A percentile compares a stretch with the other conserved stretches of the same genome.
phyloP scores from a whole-genome alignment of 2,888 invertebrate species.

The Sympetrum striolatum region DNA sequence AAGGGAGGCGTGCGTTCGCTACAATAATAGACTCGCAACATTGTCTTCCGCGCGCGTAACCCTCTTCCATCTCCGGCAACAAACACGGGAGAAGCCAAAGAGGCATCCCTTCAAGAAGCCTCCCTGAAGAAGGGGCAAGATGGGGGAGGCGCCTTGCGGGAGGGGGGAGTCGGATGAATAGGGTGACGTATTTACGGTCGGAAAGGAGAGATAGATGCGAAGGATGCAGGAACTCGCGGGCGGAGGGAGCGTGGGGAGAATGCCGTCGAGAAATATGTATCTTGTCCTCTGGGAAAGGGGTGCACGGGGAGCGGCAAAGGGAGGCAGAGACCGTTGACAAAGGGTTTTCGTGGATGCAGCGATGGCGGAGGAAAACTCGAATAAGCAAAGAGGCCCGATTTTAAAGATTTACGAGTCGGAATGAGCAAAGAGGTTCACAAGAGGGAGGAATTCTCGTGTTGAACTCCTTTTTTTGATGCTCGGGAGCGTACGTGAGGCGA shows the following conservation, averaged over 20 bases:
- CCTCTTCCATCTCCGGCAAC: not conserved
- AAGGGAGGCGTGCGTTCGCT: not conserved
- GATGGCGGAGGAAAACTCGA: not conserved
- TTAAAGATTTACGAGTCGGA: slow-evolving; percentile 18
- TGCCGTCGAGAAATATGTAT: slow-evolving; percentile 8
- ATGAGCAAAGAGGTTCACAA: slow-evolving; percentile 16
- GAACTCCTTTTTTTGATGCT: not conserved
- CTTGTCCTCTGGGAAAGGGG: not conserved
- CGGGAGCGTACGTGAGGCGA: not conserved
- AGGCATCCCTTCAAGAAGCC: too few species aligned
- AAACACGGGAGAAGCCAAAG: not conserved
- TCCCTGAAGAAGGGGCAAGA: not conserved
- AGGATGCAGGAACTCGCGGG: not conserved
- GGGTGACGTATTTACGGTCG: slow-evolving; percentile 9
- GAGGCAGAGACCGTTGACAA: not conserved
- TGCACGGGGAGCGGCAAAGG: not conserved
- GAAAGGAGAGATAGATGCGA: not conserved
- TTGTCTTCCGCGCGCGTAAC: not conserved
- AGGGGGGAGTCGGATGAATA: slow-evolving; percentile 17
- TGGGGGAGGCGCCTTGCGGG: not conserved
- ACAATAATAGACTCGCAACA: not conserved
- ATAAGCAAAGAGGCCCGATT: not conserved
- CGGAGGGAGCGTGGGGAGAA: not conserved
- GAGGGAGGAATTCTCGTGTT: not conserved
- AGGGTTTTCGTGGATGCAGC: slow-evolving; percentile 19